Base-by-base conservation (phyloP, 2,113 vertebrate species). In the Toxotes jaculatrix region DNA sequence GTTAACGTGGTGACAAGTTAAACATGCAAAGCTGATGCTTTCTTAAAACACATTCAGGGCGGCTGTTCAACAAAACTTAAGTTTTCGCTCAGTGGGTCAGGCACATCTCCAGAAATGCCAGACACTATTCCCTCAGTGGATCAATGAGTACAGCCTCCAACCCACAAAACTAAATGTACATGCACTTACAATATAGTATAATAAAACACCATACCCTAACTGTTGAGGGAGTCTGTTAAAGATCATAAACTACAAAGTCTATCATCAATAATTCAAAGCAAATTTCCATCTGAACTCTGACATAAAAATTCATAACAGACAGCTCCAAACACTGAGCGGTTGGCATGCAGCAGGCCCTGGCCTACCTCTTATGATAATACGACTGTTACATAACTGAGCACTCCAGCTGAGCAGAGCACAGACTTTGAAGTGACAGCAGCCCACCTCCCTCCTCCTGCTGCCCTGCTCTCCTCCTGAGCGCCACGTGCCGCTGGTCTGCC, bases 341-440 rank as follows among this genome's bases (percentile, higher is more conserved):
- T 62, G 56, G 65, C 73, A 57, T 40, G 42, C 74, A 77, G 82
- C 76, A 65, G 68, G 38, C 72, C 79, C 43, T 40, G 65, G 74
- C 72, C 65, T 75, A 43, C 57, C 79, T 83, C 81, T 74, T 83
- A 80, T 72, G 60, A 86, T 85, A 85, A 89, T 85, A 70, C 38
- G 8, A 59, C 43, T 1, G 49, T 93, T 91, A 87, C 85, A 84
- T 90, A 90, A 93, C 67, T 5, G 4, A 74, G 61, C 19, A 9
- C 79, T 89, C 77, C 77, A 68, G 89, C 88, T 88, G 87, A 88
- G 85, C 59, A 16, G 63, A 82, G 74, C 59, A 42, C 69, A 89
- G 84, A 89, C 88, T 86, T 85, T 87, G 70, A 91, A 88, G 68
- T 85, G 89, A 87, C 88, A 86, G 83, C 55, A 36, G 1, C 74